These are phyloP conservation scores for Todiramphus chloris DNA, from an alignment of 2,113 vertebrate species.

Conservation along the genomic window DNA sequence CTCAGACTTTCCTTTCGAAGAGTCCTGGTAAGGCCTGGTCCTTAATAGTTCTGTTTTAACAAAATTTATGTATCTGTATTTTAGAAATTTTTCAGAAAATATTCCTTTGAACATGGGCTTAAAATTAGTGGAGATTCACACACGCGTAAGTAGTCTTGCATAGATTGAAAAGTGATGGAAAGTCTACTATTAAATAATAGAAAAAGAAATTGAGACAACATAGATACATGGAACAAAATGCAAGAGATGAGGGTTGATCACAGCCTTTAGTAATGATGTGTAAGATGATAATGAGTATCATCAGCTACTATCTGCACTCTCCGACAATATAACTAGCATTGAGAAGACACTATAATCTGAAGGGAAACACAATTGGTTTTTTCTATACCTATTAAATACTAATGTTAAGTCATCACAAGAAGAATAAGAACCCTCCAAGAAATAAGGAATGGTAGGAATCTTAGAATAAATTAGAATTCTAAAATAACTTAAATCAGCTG, in stretches of 20 bases:
- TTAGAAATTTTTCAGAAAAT: neutral
- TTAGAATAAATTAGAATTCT: neutral
- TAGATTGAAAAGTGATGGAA: neutral
- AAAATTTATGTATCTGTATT: neutral
- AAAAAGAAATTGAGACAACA: neutral
- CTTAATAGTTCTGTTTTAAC: neutral
- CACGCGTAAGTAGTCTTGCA: neutral
- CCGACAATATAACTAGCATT: neutral
- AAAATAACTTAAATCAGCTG: neutral
- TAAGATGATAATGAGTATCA: neutral
- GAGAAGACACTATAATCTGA: neutral
- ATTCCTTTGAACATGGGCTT: neutral
- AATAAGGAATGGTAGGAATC: neutral
- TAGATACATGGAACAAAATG: neutral
- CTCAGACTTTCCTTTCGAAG: neutral
- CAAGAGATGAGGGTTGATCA: neutral
- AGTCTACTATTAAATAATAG: neutral
- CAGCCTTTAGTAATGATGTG: neutral
- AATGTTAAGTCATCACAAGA: neutral
- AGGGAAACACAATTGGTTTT: neutral
- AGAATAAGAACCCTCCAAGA: neutral
- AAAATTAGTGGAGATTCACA: neutral
- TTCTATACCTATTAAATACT: neutral
- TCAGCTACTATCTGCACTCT: neutral
- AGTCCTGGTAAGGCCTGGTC: neutral